phyloP scores from a whole-genome alignment of 2,888 invertebrate species.

The Altica lythri region DNA sequence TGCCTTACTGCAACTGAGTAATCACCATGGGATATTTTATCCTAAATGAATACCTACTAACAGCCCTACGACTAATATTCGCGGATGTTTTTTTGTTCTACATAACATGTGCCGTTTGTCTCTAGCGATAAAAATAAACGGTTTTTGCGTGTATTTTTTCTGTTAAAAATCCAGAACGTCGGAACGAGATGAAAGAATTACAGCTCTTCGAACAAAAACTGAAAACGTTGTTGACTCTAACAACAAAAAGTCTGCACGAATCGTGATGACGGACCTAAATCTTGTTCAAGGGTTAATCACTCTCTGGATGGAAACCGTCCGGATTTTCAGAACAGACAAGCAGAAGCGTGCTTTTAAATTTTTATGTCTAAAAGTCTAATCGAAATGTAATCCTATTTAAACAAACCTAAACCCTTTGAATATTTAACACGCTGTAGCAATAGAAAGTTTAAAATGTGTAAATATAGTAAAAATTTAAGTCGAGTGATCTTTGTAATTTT shows the following conservation, averaged over 20 bases:
- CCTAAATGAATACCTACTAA: no score
- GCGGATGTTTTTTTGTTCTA: background rate
- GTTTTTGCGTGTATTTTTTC: slow-evolving; percentile 9
- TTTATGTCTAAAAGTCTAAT: slow-evolving; percentile 1
- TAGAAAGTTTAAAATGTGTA: no score
- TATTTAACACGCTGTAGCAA: no score
- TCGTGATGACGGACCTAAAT: slow-evolving; percentile 24
- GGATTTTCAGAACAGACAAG: slow-evolving; percentile 7
- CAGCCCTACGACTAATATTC: no score
- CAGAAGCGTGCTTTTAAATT: background rate
- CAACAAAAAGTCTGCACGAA: slow-evolving; percentile 20
- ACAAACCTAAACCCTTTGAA: no score
- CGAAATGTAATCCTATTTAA: no score
- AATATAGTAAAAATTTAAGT: no score
- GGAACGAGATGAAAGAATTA: slow-evolving; percentile 21
- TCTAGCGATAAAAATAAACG: slow-evolving; percentile 22
- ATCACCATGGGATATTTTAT: no score
- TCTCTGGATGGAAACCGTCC: slow-evolving; percentile 13
- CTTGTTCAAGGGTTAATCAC: slow-evolving; percentile 26
- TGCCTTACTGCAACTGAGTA: no score
- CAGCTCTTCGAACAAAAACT: slow-evolving; percentile 16
- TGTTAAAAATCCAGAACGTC: slow-evolving; percentile 18
- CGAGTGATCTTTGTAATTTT: no score
- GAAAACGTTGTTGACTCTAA: slow-evolving; percentile 20
- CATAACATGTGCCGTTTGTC: slow-evolving; percentile 17